Evolutionary conservation across 2,888 invertebrate genomes (phyloP).

Genomic region (Apomyelois bistriatella): DNA sequence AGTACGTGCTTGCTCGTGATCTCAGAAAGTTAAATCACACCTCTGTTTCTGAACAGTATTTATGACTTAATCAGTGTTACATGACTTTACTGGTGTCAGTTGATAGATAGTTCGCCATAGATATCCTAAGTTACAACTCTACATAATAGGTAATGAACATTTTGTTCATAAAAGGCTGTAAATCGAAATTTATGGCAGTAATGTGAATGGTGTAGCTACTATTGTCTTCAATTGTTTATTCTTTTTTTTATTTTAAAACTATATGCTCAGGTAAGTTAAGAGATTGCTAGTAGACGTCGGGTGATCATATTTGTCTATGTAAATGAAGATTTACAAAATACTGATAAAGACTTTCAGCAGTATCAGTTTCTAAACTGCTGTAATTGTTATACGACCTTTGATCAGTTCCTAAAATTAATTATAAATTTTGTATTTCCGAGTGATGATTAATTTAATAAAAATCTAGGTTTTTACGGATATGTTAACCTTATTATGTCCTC

Average conservation of each 20-base stretch:
- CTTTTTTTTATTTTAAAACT: neutral
- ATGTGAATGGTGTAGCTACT: neutral
- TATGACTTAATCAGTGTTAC: conserved; percentile 9
- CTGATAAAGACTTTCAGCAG: too few relatives aligned
- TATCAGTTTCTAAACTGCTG: too few relatives aligned
- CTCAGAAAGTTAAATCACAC: conserved; percentile 5
- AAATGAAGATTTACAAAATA: too few relatives aligned
- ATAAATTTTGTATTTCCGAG: too few relatives aligned
- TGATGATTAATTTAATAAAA: too few relatives aligned
- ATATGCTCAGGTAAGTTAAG: too few relatives aligned
- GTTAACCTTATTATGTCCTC: too few relatives aligned
- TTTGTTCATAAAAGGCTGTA: neutral
- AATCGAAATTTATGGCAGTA: neutral
- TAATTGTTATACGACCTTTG: too few relatives aligned
- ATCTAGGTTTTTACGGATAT: too few relatives aligned
- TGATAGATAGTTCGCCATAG: neutral
- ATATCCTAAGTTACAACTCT: neutral
- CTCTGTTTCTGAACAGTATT: conserved; percentile 4
- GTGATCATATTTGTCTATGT: too few relatives aligned
- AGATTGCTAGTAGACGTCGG: too few relatives aligned
- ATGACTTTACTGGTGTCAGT: conserved; percentile 6
- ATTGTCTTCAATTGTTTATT: neutral
- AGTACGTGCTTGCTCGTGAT: conserved; percentile 9
- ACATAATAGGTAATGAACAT: neutral
- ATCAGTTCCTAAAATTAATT: too few relatives aligned